Evolutionary conservation across 2,888 invertebrate species (phyloP), one percentile per base, ranked within the genome.

Genomic region (Euplagia quadripunctaria): DNA sequence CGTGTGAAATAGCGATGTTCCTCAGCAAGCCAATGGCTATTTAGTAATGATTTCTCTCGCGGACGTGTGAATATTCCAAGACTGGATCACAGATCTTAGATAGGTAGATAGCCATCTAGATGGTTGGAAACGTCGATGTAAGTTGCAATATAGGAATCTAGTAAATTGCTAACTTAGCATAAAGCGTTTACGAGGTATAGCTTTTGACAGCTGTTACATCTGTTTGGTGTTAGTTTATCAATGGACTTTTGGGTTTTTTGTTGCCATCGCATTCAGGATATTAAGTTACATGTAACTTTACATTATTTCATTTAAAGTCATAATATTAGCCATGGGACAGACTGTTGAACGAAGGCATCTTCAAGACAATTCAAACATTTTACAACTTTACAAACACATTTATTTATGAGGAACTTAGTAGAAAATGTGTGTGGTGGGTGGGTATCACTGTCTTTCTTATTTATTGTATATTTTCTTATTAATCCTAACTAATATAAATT

Each of bases 1-100:
- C 82, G 75, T 78, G 82, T 70, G 78, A 76, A 79, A 78, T 69
- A 61, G 74, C 73, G 76, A 75, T 72, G 76, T 71, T 82, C 72
- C 69, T 63, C 67, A 67, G 70, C 68, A 58, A 77, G 74, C 78
- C 67, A 82, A 73, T 76, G 80, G 82, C 79, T 79, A 43, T 67
- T 67, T 74, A 76, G 74, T 74, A 76, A 78, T 76, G 71, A 75
- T 68, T 79, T 79, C 66, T 72, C 64, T 70, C 70, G 68, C 43
- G 16, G 52, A 58, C 84, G 82, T 83, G 81, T 49, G 70, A 61
- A 74, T 78, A 81, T 83, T 78, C 71, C 68, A 12, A 55, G 42
- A 42, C 14, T 61, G 17, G 49, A 69, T 61, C 69, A 46, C 58
- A 9, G 69, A 78, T 70, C 31, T 49, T 42, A 55, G 20, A 70